phyloP scores from a whole-genome alignment of 2,113 vertebrate species.

The Rhabdornis inornatus region DNA sequence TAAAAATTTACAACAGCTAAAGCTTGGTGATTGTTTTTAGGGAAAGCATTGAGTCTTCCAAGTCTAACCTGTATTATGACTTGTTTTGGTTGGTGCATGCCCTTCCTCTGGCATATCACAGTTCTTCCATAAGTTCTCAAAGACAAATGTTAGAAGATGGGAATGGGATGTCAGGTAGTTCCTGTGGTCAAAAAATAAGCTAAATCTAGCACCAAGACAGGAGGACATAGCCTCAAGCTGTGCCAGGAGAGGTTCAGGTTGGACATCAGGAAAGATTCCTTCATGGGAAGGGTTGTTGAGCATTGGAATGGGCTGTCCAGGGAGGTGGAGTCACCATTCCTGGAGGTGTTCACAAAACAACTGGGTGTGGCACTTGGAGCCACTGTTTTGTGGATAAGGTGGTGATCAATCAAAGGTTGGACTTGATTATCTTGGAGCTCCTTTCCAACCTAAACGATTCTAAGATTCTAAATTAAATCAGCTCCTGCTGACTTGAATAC shows the following conservation, averaged over 20 bases:
- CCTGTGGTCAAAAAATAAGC: background rate
- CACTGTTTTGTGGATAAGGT: background rate
- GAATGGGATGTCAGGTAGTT: background rate
- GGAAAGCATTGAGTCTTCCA: background rate
- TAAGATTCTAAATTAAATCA: background rate
- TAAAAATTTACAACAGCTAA: background rate
- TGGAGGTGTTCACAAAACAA: rapidly evolving
- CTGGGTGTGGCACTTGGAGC: background rate
- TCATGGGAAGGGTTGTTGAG: background rate
- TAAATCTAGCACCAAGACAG: background rate
- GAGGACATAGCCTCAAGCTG: background rate
- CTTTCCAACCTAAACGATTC: background rate
- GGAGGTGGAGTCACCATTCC: too few species aligned
- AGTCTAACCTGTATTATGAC: rapidly evolving
- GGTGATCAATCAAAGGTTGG: background rate
- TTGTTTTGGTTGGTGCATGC: background rate
- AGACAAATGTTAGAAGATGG: background rate
- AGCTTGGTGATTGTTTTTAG: background rate
- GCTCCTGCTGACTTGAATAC: background rate
- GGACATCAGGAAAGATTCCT: background rate
- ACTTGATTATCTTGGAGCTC: background rate
- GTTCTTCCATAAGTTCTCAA: background rate
- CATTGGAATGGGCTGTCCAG: background rate
- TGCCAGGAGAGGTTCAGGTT: background rate
- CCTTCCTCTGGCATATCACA: background rate